These are phyloP conservation scores for Vulpes ferrilata DNA, from an alignment of 2,113 vertebrate genomes.

Conservation along the genomic window DNA sequence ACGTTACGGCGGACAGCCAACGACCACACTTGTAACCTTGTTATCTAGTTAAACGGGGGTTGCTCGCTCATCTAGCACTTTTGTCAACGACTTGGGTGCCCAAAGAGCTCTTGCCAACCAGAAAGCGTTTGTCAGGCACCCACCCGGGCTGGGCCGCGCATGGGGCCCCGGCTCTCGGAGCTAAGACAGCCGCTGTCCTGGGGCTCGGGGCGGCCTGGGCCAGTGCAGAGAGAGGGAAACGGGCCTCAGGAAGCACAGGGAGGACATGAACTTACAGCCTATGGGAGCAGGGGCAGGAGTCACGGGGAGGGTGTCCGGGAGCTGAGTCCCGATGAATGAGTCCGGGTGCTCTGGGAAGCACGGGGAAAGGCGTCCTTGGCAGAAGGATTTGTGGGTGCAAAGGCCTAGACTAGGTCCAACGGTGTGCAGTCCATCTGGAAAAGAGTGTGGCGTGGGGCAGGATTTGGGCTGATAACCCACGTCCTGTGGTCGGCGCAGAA, in stretches of 20 bases:
- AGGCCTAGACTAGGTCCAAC: not conserved
- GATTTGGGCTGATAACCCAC: not conserved
- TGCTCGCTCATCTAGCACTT: not conserved
- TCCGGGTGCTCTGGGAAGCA: not conserved
- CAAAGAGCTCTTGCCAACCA: not conserved
- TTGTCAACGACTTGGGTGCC: not conserved
- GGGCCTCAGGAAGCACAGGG: not conserved
- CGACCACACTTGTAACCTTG: not conserved
- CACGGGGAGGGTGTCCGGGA: not conserved
- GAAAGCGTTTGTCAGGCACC: not conserved
- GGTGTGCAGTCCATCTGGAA: not conserved
- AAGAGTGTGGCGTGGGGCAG: not conserved
- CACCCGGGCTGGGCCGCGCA: not conserved
- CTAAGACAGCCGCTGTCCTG: too few species aligned
- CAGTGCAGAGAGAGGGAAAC: not conserved
- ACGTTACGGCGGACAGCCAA: not conserved
- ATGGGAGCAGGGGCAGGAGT: rapidly evolving
- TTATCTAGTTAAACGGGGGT: constrained; percentile 43
- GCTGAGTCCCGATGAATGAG: not conserved
- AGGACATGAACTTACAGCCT: not conserved
- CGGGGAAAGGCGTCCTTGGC: not conserved
- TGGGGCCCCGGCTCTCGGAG: not conserved
- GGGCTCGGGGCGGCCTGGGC: not conserved
- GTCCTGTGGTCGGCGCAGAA: not conserved
- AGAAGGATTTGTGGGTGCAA: not conserved